Evolutionary conservation across 2,888 invertebrate species (phyloP), one percentile per base, ranked within the genome.

Genomic region (Caenorhabditis sp.): DNA sequence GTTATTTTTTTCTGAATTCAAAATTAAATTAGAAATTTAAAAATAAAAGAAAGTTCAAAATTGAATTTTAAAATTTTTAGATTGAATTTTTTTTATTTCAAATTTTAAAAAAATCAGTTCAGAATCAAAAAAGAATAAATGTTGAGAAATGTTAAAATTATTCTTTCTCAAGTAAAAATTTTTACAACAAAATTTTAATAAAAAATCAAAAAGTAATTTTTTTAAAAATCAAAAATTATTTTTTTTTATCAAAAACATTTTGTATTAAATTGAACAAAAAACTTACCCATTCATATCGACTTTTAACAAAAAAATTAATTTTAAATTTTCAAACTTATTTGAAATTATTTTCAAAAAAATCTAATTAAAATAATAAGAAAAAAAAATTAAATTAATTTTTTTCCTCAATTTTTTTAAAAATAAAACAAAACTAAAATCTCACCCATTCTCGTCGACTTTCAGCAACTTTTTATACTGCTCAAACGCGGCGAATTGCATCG

Each of bases 401-500:
- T 60, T 28, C n/a, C 13, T 28, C n/a, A 15, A 15, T 20, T 60
- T 60, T 60, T 61, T 26, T n/a, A n/a, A n/a, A n/a, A n/a, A n/a
- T n/a, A n/a, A n/a, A n/a, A n/a, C n/a, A n/a, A 6, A 56, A 79
- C 26, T 44, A 60, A 60, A 60, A 24, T 13, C 60, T 8, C 18
- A 85, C 85, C 83, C 85, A 55, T 88, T 83, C 55, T 86, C 82
- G 62, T 91, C 91, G 11, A 91, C 91, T 47, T 82, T 72, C 0
- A 98, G 93, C 58, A 95, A 92, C 85, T 94, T 94, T 92, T 97
- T 97, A 95, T 96, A 98, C 92, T 99, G 98, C 93, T 99, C 99
- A 93, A 98, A 97, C 47, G 98, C 95, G 0, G 97, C 95, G 93
- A 98, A 99, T 93, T 99, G 98, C 87, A 98, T 95, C 53, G 98